Base-by-base conservation (phyloP, 2,797 vertebrate genomes). In the Oreonectes daqikongensis region DNA sequence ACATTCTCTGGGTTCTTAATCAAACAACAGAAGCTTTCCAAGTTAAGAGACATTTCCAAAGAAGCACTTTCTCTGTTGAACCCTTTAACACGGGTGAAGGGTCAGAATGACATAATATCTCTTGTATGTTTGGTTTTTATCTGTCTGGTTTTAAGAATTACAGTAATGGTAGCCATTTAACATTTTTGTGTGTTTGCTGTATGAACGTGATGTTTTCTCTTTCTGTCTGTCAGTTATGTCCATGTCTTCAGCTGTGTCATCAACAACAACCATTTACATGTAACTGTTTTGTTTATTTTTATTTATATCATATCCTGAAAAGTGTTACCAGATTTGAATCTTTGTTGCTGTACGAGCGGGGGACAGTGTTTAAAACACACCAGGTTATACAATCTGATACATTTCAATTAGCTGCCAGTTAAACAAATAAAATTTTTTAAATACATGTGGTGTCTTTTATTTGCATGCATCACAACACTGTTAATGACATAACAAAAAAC, bases 391-490 rank as follows among this genome's bases (percentile, higher is more conserved):
- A 89, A 90, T 90, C 86, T 61, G 83, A 91, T 84, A 90, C 91
- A 89, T 90, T 91, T 90, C 91, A 91, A 73, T 90, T 90, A 90
- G 85, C 82, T 85, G 88, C 87, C 79, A 72, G 84, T 87, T 89
- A 87, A 86, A 87, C 6, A 26, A 90, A 89, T 88, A 90, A 89
- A 88, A 26, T 70, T 89, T 89, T 90, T 84, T 88, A 90, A 89
- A 84, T 80, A 74, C 6, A 15, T 44, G n/a, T 0, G 1, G 1
- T 22, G 80, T 38, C 79, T 5, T 26, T 79, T 68, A 26, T 64
- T 40, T 10, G 5, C 11, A 35, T 66, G 5, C 5, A 26, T 5
- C 15, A 48, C 18, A 18, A 44, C 42, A 44, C 38, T 44, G 42
- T 2, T 44, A 15, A 44, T 15, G 12, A 17, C 12, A 44, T 17